Base-by-base conservation (phyloP, 2,797 vertebrate species). In the Masticophis lateralis region DNA sequence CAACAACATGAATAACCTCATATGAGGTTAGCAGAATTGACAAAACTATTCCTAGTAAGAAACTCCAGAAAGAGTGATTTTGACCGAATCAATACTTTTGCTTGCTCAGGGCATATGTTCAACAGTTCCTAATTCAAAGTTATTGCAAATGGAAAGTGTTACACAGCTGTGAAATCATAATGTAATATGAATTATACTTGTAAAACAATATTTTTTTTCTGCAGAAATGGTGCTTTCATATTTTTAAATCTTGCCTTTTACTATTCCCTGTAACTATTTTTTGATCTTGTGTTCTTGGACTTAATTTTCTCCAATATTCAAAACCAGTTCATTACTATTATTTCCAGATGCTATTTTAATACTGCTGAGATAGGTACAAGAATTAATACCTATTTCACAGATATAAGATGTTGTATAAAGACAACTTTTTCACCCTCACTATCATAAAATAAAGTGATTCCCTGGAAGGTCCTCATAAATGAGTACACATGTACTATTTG, bases 381-480 rank as follows among this genome's bases (percentile, higher is more conserved):
- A 74, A 18, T 37, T 37, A 74, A 37, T 74, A 37, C 16, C 16
- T 8, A 37, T 37, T 74, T 74, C 16, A n/a, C 18, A 90, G 53
- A 37, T 90, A 88, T n/a, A 92, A 87, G 51, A 91, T 47, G 74
- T n/a, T 66, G 59, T 9, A 27, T 14, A 74, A 43, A 74, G 28
- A 22, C 12, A 74, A 16, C 27, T 53, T 60, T 87, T 60, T 28
- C 16, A 56, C 18, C 22, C 55, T 25, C 28, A 79, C 37, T 56
- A 2, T n/a, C 55, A 90, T 22, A 11, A 59, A 43, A 14, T 37
- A 66, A 93, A 93, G 69, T 13, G 1, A 7, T n/a, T 20, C 28
- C 57, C 4, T 28, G 59, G 0, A 86, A 86, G 27, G 27, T 1
- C 11, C 32, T 13, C 14, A 56, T 53, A 16, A 0, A 0, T 1